Conservation (phyloP, 2,113 vertebrate genomes). For the Barbus barbus region DNA sequence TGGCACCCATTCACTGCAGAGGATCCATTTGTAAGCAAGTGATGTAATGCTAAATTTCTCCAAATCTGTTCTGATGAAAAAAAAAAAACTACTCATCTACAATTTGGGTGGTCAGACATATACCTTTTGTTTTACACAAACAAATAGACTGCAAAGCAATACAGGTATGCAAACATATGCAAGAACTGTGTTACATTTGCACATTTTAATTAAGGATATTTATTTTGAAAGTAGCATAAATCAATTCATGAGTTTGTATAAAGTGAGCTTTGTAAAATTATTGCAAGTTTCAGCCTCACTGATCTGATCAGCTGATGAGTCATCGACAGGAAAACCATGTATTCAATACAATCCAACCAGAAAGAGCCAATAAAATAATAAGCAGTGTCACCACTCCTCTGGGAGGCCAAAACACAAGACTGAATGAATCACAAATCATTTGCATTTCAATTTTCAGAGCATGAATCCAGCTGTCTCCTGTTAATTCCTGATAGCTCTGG, state of each 20-base stretch:
- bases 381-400: conserved; percentile 54
- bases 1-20: too few species aligned
- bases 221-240: too few species aligned
- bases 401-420: conserved; percentile 55
- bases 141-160: too few species aligned
- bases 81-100: too few species aligned
- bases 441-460: conserved; percentile 45
- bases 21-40: too few species aligned
- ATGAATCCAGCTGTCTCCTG: conserved; percentile 18
- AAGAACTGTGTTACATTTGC: too few species aligned
- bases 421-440: conserved; percentile 47
- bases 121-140: too few species aligned
- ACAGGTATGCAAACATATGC: too few species aligned
- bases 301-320: conserved; percentile 66
- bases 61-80: too few species aligned
- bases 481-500: conserved; percentile 4
- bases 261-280: conserved; percentile 16
- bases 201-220: too few species aligned
- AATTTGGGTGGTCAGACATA: too few species aligned
- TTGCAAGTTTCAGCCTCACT: background rate
- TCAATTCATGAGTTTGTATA: background rate
- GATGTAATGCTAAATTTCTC: too few species aligned
- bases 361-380: conserved; percentile 67
- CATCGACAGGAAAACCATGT: conserved; percentile 66
- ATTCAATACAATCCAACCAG: conserved; percentile 73